Conservation (phyloP, 2,888 invertebrate species). For the Anaspis maculata region DNA sequence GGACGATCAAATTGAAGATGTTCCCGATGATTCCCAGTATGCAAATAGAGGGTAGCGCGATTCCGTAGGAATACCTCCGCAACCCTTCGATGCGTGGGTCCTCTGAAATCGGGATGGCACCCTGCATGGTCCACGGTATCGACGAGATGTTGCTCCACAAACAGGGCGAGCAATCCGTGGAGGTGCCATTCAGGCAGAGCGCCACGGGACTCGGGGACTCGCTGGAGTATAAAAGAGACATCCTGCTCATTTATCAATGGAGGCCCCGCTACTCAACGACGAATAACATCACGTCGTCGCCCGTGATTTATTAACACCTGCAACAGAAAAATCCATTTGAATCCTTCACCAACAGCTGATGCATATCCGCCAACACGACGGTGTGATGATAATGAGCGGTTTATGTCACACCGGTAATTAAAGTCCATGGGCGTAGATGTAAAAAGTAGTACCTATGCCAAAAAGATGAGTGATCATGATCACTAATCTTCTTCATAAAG, state of each 20-base stretch:
- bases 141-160: constrained; percentile 31
- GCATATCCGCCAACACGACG: too few species aligned
- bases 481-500: too few species aligned
- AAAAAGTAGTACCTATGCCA: too few species aligned
- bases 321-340: constrained; percentile 5
- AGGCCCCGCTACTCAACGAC: constrained; percentile 8
- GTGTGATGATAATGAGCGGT: too few species aligned
- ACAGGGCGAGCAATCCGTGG: constrained; percentile 33
- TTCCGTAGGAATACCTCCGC: constrained; percentile 55
- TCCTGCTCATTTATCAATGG: constrained; percentile 20
- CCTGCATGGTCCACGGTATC: constrained; percentile 27
- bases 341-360: too few species aligned
- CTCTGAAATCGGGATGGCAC: constrained; percentile 37
- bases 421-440: too few species aligned
- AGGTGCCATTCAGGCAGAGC: constrained; percentile 33
- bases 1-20: constrained; percentile 66
- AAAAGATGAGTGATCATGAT: too few species aligned
- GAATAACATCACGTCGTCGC: constrained; percentile 11
- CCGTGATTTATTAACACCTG: constrained; percentile 14
- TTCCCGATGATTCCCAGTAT: constrained; percentile 68
- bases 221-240: constrained; percentile 40
- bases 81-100: constrained; percentile 53
- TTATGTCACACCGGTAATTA: too few species aligned
- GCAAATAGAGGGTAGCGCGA: constrained; percentile 61
- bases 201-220: constrained; percentile 32